These are phyloP conservation scores for Axea sp. DNA, from an alignment of 2,888 invertebrate species.

Conservation along the genomic window DNA sequence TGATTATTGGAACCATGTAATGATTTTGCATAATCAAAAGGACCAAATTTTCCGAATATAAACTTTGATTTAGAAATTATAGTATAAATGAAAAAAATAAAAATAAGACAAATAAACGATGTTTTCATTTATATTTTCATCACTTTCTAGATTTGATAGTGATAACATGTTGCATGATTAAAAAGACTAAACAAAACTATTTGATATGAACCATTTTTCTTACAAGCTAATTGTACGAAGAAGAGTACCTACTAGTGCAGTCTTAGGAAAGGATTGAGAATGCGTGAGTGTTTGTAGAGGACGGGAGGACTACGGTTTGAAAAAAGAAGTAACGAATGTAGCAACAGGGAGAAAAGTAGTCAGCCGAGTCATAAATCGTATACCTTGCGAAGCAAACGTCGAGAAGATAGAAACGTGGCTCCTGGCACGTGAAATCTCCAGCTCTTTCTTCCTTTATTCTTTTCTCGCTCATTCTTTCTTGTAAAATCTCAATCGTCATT, in stretches of 20 bases:
- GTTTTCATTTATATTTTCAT: too few species aligned
- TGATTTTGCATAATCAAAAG: too few species aligned
- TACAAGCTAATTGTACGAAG: conserved; percentile 42
- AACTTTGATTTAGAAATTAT: too few species aligned
- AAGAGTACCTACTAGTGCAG: conserved; percentile 50
- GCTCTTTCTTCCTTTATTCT: conserved; percentile 6
- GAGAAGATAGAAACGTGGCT: conserved; percentile 73
- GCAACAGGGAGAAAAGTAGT: conserved; percentile 67
- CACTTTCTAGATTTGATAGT: neutral
- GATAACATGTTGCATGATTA: conserved; percentile 31
- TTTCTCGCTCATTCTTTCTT: conserved; percentile 24
- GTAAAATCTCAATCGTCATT: conserved; percentile 57
- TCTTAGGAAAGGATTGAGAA: conserved; percentile 54
- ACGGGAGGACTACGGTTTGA: conserved; percentile 20
- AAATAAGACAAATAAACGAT: neutral
- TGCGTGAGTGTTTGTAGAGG: conserved; percentile 51
- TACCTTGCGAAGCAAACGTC: conserved; percentile 72
- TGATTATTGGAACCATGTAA: too few species aligned
- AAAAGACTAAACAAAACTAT: conserved; percentile 34
- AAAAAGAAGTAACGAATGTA: conserved; percentile 61
- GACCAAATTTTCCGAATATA: too few species aligned
- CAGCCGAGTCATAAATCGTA: conserved; percentile 74
- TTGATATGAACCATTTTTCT: conserved; percentile 37
- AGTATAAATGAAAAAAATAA: neutral
- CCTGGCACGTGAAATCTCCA: conserved; percentile 65